These are phyloP conservation scores for Centropyge bicolor DNA, from an alignment of 2,797 vertebrate species.

Conservation along the genomic window DNA sequence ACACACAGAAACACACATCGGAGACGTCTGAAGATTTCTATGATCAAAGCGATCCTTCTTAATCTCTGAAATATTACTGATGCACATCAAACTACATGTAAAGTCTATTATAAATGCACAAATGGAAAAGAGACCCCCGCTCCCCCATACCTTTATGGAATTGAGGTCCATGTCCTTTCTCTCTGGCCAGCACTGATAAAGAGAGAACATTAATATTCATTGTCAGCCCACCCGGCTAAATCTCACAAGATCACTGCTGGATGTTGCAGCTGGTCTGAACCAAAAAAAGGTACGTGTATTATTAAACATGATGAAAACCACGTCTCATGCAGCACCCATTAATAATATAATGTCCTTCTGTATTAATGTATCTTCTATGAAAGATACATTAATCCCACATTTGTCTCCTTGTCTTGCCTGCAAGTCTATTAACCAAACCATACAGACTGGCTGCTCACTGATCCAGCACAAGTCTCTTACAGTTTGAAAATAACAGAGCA, in stretches of 20 bases:
- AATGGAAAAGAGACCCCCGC: slow-evolving; percentile 42
- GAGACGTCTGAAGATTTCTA: slow-evolving; percentile 26
- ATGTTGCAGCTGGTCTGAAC: slow-evolving; percentile 54
- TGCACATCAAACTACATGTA: slow-evolving; percentile 37
- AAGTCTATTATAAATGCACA: slow-evolving; percentile 46
- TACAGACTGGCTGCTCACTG: slow-evolving; percentile 11
- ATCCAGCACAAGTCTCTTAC: slow-evolving; percentile 15
- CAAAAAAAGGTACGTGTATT: slow-evolving; percentile 77
- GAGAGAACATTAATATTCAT: slow-evolving; percentile 78
- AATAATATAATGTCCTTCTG: slow-evolving; percentile 81
- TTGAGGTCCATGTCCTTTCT: slow-evolving; percentile 83
- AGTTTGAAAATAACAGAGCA: slow-evolving; percentile 18
- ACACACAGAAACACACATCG: slow-evolving; percentile 24
- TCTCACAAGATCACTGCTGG: slow-evolving; percentile 61
- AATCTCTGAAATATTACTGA: slow-evolving; percentile 34
- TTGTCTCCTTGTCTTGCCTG: slow-evolving; percentile 64
- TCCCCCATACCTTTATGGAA: slow-evolving; percentile 91
- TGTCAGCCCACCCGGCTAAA: slow-evolving; percentile 52
- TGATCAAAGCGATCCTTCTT: slow-evolving; percentile 29
- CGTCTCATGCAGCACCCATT: slow-evolving; percentile 68
- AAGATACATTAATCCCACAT: slow-evolving; percentile 79
- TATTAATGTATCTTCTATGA: slow-evolving; percentile 81
- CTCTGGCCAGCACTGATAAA: slow-evolving; percentile 85
- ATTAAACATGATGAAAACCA: slow-evolving; percentile 80
- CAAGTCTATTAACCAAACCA: slow-evolving; percentile 66